Conservation (phyloP, 2,113 vertebrate genomes). For the Ramphastos sulfuratus region DNA sequence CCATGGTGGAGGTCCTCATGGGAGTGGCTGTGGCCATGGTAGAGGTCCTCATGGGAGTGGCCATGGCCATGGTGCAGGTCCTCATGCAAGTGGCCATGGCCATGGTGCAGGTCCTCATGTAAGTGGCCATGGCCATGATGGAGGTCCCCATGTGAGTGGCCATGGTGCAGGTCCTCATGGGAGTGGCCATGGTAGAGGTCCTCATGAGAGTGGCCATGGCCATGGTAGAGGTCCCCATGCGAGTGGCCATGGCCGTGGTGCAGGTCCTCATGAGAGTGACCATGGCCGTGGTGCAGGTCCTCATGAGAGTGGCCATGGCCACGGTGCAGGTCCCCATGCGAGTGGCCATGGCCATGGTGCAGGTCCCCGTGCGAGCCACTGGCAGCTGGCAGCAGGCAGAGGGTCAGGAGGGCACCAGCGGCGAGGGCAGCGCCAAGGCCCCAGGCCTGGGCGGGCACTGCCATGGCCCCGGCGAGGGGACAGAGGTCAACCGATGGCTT, state of each 20-base stretch:
- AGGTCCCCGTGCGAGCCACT: background rate
- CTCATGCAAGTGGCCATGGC: too few species aligned
- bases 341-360: constrained; percentile 31
- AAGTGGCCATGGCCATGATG: background rate
- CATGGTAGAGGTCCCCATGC: too few species aligned
- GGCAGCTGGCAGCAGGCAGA: background rate
- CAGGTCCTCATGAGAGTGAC: background rate
- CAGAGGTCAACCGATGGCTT: too few species aligned
- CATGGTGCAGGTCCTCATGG: constrained; percentile 39
- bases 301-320: too few species aligned
- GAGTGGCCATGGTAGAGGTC: constrained; percentile 22
- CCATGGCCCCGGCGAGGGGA: too few species aligned
- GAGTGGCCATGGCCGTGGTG: too few species aligned
- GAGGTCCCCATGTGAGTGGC: background rate
- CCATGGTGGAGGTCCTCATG: background rate
- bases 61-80: too few species aligned
- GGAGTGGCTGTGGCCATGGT: background rate
- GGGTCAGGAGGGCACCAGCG: background rate
- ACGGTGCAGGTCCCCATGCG: too few species aligned
- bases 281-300: background rate
- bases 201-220: background rate
- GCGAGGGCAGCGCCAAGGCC: too few species aligned
- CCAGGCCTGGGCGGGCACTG: too few species aligned
- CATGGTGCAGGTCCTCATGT: background rate
- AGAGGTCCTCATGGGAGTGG: too few species aligned